Conservation (phyloP, 2,797 vertebrate species). For the Cynopterus sphinx region DNA sequence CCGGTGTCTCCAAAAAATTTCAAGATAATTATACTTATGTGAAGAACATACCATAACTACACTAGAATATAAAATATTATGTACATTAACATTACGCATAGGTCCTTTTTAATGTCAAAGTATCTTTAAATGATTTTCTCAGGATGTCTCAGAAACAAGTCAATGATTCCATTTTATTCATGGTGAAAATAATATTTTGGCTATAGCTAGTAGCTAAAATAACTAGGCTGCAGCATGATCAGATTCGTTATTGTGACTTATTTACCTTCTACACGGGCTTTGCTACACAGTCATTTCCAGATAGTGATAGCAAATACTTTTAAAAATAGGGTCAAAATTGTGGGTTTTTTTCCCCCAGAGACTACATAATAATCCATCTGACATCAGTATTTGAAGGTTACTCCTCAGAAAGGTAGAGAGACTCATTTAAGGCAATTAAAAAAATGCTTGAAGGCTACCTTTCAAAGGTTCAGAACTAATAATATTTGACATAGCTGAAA, state of each 20-base stretch:
- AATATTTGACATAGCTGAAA: conserved; percentile 23
- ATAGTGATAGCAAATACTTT: conserved; percentile 3
- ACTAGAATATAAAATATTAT: not conserved
- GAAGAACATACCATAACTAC: not conserved
- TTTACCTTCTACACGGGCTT: conserved; percentile 35
- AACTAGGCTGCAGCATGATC: not conserved
- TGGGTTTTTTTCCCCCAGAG: not conserved
- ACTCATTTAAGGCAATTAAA: conserved; percentile 10
- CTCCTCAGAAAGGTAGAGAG: not conserved
- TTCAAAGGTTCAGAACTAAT: conserved; percentile 28
- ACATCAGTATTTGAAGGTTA: conserved; percentile 29
- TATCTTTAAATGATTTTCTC: conserved; percentile 5
- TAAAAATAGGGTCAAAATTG: not conserved
- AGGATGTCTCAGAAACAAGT: conserved; percentile 4
- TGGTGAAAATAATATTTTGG: conserved; percentile 48
- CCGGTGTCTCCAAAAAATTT: not conserved
- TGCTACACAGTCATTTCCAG: not conserved
- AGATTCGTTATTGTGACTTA: conserved; percentile 12
- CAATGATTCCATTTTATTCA: conserved; percentile 29
- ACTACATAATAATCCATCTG: not conserved
- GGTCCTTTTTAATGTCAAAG: conserved; percentile 10
- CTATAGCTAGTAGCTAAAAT: conserved; percentile 19
- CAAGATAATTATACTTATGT: conserved; percentile 6
- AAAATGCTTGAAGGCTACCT: conserved; percentile 25
- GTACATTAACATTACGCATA: not conserved